Percentiles rank a stretch among this genome's conserved stretches.
phyloP scores from a whole-genome alignment of 2,797 vertebrate genomes.

The Darevskia mixta region DNA sequence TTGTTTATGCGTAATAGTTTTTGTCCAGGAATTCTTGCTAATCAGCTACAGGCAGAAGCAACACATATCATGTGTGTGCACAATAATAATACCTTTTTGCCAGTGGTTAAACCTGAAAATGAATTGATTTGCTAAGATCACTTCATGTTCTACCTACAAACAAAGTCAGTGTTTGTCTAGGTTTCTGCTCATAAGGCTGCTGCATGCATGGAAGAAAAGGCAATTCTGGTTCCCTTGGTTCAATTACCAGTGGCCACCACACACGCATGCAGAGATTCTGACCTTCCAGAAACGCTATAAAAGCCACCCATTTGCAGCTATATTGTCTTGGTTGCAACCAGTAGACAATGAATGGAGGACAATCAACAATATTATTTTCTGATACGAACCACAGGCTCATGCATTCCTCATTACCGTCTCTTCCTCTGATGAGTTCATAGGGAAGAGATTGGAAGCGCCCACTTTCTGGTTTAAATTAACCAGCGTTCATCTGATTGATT shows the following conservation, averaged over 20 bases:
- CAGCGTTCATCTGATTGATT: too few relatives aligned
- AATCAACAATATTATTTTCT: not conserved
- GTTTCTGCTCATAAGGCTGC: not conserved
- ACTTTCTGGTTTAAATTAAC: too few relatives aligned
- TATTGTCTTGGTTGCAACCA: not conserved
- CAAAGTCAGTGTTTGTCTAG: too few relatives aligned
- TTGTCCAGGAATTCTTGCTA: conserved; percentile 48
- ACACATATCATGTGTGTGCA: conserved; percentile 43
- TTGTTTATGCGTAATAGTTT: conserved; percentile 46
- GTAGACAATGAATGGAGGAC: not conserved
- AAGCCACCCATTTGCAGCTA: not conserved
- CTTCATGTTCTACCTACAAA: not conserved
- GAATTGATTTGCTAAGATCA: not conserved
- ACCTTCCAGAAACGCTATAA: not conserved
- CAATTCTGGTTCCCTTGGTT: not conserved
- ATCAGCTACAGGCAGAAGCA: conserved; percentile 44
- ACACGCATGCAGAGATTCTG: not conserved
- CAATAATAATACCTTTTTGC: not conserved
- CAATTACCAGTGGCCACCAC: not conserved
- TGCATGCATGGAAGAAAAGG: not conserved
- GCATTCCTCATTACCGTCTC: too few relatives aligned
- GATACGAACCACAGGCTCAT: too few relatives aligned
- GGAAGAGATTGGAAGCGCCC: too few relatives aligned
- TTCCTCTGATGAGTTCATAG: too few relatives aligned
- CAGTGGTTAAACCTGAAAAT: not conserved